Evolutionary conservation across 1,140 invertebrate genomes (phyloP), one percentile per base, ranked within the genome.

Genomic region (Phthorimaea operculella): DNA sequence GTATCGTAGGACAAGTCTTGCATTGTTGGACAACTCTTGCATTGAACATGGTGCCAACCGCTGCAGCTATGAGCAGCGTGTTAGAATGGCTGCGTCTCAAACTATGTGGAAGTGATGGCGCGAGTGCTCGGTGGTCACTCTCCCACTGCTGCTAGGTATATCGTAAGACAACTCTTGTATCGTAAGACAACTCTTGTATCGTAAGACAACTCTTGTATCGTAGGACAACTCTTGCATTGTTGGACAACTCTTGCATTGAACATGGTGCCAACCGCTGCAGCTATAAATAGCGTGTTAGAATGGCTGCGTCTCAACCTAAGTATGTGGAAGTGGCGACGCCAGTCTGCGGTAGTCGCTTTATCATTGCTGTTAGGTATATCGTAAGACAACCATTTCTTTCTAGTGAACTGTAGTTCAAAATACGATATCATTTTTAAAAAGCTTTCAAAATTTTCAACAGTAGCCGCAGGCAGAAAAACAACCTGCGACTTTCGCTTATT

Each of bases 41-140:
- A 0, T 86, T 88, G 17, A 89, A 88, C 70, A 65, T 89, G 36
- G 79, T 89, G 5, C 88, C 88, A 2, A 89, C 88, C 4, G 76
- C 79, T 6, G 64, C 65, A 8, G 87, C 86, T 4, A 66, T 88
- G 17, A 67, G 62, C 5, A 69, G 67, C 12, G 62, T 87, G 14
- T 56, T 84, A 12, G 85, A 88, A 16, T 88, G 81, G 70, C 21
- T 28, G 21, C 21, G 21, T 28, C 6, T 28, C 21, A 28, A 67
- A 18, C 51, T 76, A 6, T 70, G 60, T 36, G 63, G 60, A 4
- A 51, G 58, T 1, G 48, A 58, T 0, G 74, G 70, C 12, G 73
- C 77, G 47, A 66, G 65, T 17, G 83, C 82, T 0, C 66, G 71
- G 52, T 87, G 83, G 71, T 74, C 76, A 18, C 51, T 74, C 1